phyloP scores from a whole-genome alignment of 2,888 invertebrate species.

The Caenorhabditis macrosperma region DNA sequence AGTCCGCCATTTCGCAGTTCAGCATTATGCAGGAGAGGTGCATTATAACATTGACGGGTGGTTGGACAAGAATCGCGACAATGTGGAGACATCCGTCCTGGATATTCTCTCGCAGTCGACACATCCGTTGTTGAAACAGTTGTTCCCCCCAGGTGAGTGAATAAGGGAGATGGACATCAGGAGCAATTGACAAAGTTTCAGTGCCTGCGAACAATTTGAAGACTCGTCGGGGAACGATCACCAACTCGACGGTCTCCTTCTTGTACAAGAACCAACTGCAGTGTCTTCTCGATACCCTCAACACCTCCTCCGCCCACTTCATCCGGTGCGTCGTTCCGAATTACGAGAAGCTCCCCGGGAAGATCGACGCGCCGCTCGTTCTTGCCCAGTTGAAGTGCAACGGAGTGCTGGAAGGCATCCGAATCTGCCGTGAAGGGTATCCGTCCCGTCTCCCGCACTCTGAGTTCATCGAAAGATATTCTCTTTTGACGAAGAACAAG shows the following conservation, averaged over 20 bases:
- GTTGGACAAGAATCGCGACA: constrained; percentile 81
- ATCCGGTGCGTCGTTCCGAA: constrained; percentile 81
- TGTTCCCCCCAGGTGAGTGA: constrained; percentile 71
- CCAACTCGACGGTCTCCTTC: constrained; percentile 66
- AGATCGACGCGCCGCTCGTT: constrained; percentile 73
- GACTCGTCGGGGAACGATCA: constrained; percentile 62
- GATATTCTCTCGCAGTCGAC: constrained; percentile 73
- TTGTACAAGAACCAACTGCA: constrained; percentile 74
- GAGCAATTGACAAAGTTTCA: no score
- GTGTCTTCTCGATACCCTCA: constrained; percentile 76
- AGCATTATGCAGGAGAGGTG: constrained; percentile 82
- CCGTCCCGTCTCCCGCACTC: constrained; percentile 99
- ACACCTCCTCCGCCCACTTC: constrained; percentile 78
- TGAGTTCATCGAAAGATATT: constrained; percentile 98
- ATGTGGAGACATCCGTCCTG: constrained; percentile 78
- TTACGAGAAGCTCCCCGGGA: constrained; percentile 74
- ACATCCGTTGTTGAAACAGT: constrained; percentile 68
- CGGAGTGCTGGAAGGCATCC: constrained; percentile 99
- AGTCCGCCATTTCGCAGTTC: constrained; percentile 74
- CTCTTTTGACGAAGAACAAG: constrained; percentile 61
- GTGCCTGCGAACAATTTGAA: constrained; percentile 44
- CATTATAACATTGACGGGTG: constrained; percentile 81
- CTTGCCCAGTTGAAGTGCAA: constrained; percentile 85
- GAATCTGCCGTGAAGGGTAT: constrained; percentile 99
- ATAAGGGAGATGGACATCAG: no score